Conservation (phyloP, 2,113 vertebrate species). For the Pampusana beccarii region DNA sequence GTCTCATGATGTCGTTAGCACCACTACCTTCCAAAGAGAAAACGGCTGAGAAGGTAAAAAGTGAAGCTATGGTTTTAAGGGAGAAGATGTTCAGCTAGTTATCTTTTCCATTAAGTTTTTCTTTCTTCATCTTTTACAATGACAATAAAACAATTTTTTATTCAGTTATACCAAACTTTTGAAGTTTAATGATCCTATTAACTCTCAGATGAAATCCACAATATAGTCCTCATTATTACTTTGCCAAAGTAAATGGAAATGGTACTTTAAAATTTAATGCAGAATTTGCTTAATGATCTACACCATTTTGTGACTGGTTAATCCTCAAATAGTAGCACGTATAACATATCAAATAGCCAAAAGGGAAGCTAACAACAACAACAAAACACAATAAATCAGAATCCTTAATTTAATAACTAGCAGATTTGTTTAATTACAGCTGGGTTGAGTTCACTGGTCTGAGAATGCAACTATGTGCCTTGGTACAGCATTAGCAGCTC, state of each 20-base stretch:
- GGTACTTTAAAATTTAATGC: conserved; percentile 44
- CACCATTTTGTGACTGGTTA: conserved; percentile 13
- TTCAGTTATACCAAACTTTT: background rate
- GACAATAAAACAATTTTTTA: conserved; percentile 48
- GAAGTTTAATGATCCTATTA: conserved; percentile 40
- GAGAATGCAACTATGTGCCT: background rate
- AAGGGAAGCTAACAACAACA: background rate
- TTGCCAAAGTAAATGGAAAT: conserved; percentile 54
- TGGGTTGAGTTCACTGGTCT: background rate
- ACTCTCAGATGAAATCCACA: conserved; percentile 23
- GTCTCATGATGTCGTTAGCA: background rate
- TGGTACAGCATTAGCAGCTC: background rate
- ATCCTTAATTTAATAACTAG: conserved; percentile 14
- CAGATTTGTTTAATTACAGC: conserved; percentile 3
- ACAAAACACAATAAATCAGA: background rate
- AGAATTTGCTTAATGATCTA: background rate
- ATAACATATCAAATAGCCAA: background rate
- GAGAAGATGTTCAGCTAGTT: background rate
- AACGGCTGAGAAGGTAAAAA: background rate
- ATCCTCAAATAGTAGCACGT: background rate
- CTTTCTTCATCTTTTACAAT: conserved; percentile 22
- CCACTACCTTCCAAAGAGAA: background rate
- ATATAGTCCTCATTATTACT: conserved; percentile 27
- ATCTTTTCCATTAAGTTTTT: conserved; percentile 17
- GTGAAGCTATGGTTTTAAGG: background rate